These are phyloP conservation scores for Adelosebastes latens DNA, from an alignment of 2,797 vertebrate species.

Conservation along the genomic window DNA sequence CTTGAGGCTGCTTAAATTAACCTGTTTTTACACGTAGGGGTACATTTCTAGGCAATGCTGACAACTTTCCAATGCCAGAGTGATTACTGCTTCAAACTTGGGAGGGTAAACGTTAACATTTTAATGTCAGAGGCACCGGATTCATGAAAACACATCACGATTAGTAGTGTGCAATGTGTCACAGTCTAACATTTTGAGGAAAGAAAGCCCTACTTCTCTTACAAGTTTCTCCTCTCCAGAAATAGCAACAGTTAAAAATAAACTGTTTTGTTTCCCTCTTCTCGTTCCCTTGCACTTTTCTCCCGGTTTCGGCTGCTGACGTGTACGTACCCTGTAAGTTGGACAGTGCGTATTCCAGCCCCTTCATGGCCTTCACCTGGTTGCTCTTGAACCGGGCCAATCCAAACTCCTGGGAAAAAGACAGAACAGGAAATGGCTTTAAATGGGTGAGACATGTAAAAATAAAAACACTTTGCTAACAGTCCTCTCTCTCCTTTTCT, in stretches of 20 bases:
- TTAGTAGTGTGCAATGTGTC: background rate
- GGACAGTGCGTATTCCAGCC: constrained; percentile 80
- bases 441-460: constrained; percentile 1
- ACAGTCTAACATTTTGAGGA: background rate
- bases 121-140: background rate
- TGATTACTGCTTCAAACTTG: background rate
- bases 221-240: constrained; percentile 10
- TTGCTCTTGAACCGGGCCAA: constrained; percentile 85
- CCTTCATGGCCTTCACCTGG: constrained; percentile 84
- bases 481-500: constrained; percentile 4
- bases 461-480: constrained; percentile 15
- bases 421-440: constrained; percentile 51
- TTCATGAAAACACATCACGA: background rate
- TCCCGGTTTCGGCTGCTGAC: background rate
- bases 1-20: background rate
- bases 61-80: background rate
- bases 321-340: constrained; percentile 79
- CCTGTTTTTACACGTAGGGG: background rate
- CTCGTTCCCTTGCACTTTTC: background rate
- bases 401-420: constrained; percentile 81
- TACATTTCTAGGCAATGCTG: background rate
- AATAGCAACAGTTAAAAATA: constrained; percentile 43
- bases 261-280: constrained; percentile 14
- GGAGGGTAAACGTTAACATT: background rate
- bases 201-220: constrained; percentile 2